These are phyloP conservation scores for Griposia aprilina DNA, from an alignment of 2,888 invertebrate genomes.

Conservation along the genomic window DNA sequence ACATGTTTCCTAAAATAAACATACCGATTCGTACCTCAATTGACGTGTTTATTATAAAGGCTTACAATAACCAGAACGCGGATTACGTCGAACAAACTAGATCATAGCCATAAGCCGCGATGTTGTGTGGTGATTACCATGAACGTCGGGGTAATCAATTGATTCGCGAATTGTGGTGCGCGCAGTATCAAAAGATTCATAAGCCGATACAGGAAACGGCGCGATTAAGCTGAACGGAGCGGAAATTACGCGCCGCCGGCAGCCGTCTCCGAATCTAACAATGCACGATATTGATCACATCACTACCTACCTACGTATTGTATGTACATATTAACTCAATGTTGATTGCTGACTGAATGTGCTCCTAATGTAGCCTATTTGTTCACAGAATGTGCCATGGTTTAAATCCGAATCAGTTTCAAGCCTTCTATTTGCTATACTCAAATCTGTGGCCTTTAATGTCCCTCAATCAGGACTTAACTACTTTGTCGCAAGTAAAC, in stretches of 20 bases:
- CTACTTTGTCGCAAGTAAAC: slow-evolving; percentile 58
- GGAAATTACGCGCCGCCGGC: slow-evolving; percentile 69
- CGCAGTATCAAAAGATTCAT: slow-evolving; percentile 66
- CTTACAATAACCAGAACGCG: slow-evolving; percentile 52
- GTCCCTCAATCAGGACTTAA: slow-evolving; percentile 49
- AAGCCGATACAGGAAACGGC: slow-evolving; percentile 68
- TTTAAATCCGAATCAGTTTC: slow-evolving; percentile 37
- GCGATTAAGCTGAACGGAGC: slow-evolving; percentile 69
- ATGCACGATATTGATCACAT: slow-evolving; percentile 69
- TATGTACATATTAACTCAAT: slow-evolving; percentile 49
- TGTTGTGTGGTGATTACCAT: slow-evolving; percentile 58
- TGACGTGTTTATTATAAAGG: slow-evolving; percentile 55
- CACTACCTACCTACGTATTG: slow-evolving; percentile 53
- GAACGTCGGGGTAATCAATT: slow-evolving; percentile 66
- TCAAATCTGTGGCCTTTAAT: slow-evolving; percentile 48
- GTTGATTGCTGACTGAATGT: slow-evolving; percentile 58
- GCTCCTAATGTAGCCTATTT: slow-evolving; percentile 38
- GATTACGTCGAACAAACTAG: slow-evolving; percentile 51
- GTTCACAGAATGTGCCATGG: slow-evolving; percentile 24
- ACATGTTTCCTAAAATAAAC: slow-evolving; percentile 52
- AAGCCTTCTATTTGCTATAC: slow-evolving; percentile 34
- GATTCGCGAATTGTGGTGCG: slow-evolving; percentile 63
- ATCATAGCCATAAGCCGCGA: slow-evolving; percentile 55
- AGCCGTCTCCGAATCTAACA: slow-evolving; percentile 69
- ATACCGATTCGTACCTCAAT: slow-evolving; percentile 41